Evolutionary conservation across 64 coral and sea anemone species (phyloP).

Genomic region (Cladopsammia gracilis): DNA sequence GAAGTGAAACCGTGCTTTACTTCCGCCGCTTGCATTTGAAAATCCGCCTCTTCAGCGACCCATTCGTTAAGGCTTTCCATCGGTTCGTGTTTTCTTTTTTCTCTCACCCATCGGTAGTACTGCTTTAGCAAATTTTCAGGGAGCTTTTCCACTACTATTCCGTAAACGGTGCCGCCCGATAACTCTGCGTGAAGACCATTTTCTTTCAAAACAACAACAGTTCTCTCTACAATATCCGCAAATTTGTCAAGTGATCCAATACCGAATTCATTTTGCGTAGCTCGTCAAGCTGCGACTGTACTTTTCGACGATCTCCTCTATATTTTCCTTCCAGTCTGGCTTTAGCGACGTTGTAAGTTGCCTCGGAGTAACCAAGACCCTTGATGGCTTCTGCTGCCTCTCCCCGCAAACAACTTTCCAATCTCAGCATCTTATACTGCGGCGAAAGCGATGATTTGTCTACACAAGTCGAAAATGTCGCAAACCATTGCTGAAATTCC

Average conservation of each 20-base stretch:
- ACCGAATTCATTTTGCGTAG: constrained; percentile 48
- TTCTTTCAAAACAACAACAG: constrained; percentile 62
- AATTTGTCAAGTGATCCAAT: constrained; percentile 46
- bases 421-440: too few relatives aligned
- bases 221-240: constrained; percentile 66
- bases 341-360: constrained; percentile 38
- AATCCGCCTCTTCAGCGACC: not conserved
- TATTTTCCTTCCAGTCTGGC: constrained; percentile 49
- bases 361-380: constrained; percentile 55
- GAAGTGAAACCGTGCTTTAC: not conserved
- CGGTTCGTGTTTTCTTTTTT: not conserved
- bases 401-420: constrained; percentile 47
- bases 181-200: constrained; percentile 70
- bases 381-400: not conserved
- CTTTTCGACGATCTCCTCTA: constrained; percentile 63
- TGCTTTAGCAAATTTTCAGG: constrained; percentile 17
- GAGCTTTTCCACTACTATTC: constrained; percentile 65
- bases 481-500: constrained; percentile 69
- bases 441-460: constrained; percentile 52
- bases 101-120: not conserved
- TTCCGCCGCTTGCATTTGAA: not conserved
- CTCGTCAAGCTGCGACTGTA: constrained; percentile 68
- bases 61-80: not conserved
- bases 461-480: constrained; percentile 64
- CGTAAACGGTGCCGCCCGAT: constrained; percentile 65